Conservation (phyloP, 2,888 invertebrate genomes). For the Tenthredo amoena region DNA sequence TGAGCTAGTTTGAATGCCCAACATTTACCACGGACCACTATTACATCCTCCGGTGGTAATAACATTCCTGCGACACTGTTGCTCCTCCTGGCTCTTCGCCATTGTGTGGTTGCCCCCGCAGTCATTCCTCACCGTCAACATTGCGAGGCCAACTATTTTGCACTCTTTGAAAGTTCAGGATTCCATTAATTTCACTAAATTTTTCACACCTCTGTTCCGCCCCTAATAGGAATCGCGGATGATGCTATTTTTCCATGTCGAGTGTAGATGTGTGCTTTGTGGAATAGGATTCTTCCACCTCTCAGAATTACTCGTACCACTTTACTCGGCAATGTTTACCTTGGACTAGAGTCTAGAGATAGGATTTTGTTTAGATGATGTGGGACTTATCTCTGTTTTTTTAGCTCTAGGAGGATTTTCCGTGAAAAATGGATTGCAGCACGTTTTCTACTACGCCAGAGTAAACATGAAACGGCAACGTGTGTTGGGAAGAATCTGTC, state of each 20-base stretch:
- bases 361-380: background rate
- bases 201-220: background rate
- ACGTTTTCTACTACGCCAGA: background rate
- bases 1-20: slow-evolving; percentile 43
- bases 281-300: background rate
- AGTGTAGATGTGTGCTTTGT: no score
- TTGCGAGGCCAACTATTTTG: slow-evolving; percentile 4
- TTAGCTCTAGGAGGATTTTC: background rate
- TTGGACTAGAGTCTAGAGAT: background rate
- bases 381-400: background rate
- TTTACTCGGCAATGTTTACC: background rate
- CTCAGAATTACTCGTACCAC: background rate
- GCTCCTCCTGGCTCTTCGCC: slow-evolving; percentile 43
- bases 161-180: background rate
- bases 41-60: slow-evolving; percentile 34
- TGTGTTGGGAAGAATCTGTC: background rate
- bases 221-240: background rate
- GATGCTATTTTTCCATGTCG: background rate
- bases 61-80: slow-evolving; percentile 50
- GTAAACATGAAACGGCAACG: slow-evolving; percentile 5
- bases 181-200: background rate
- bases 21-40: slow-evolving; percentile 41
- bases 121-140: slow-evolving; percentile 35
- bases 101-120: slow-evolving; percentile 23
- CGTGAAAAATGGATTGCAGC: background rate